Percentiles rank a stretch among this genome's conserved stretches.
phyloP scores from a whole-genome alignment of 2,888 invertebrate species.

The Sicus ferrugineus region DNA sequence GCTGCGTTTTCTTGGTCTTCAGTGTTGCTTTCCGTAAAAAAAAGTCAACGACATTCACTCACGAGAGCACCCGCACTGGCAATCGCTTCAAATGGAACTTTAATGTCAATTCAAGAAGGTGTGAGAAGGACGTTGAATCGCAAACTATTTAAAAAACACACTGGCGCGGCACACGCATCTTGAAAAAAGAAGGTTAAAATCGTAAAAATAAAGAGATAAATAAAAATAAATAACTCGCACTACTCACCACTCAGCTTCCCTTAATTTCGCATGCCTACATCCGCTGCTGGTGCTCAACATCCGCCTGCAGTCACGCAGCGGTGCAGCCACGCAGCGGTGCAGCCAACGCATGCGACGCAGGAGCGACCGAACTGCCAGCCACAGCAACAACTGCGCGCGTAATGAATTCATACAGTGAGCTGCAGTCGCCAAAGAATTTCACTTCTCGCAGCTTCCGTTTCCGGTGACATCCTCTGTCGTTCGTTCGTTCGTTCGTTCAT shows the following conservation, averaged over 20 bases:
- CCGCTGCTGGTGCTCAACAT: constrained; percentile 23
- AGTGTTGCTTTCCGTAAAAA: background rate
- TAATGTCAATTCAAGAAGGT: background rate
- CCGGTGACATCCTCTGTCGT: constrained; percentile 11
- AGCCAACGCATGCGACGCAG: background rate
- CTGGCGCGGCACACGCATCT: background rate
- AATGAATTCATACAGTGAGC: constrained; percentile 22
- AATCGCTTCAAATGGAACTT: background rate
- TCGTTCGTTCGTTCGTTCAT: no score
- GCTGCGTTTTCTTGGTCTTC: background rate
- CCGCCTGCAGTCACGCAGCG: constrained; percentile 5
- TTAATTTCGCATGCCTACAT: constrained; percentile 31
- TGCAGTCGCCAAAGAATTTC: constrained; percentile 23
- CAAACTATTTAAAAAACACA: background rate
- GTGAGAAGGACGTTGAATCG: background rate
- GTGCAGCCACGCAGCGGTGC: background rate
- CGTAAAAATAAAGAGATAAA: background rate
- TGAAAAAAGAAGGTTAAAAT: background rate
- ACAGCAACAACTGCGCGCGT: constrained; percentile 4
- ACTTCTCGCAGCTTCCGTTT: constrained; percentile 29
- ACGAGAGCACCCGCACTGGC: background rate
- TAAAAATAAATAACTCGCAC: constrained; percentile 16
- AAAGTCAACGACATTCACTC: no score
- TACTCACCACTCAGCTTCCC: constrained; percentile 21
- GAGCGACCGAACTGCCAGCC: background rate